Base-by-base conservation (phyloP, 2,888 invertebrate genomes). In the Heliconius ethilla region DNA sequence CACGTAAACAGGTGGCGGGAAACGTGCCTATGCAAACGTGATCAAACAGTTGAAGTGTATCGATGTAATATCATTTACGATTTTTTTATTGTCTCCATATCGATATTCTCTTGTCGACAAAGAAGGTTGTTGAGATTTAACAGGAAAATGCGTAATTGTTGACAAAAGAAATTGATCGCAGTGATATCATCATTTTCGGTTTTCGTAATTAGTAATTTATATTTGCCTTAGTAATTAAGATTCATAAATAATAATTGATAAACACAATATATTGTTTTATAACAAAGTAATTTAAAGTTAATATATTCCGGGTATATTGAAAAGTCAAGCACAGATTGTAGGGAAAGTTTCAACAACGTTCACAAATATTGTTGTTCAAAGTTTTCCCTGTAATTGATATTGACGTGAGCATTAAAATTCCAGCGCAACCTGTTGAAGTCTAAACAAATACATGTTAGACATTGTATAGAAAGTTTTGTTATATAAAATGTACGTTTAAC, bases 1-100 rank as follows among this genome's bases (percentile, higher is more conserved):
- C 80, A 82, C 73, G 82, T 86, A 87, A 89, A 89, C 86, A 85
- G 84, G 82, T 80, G 82, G 83, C 80, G 78, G 81, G 81, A 83
- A 78, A 81, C 73, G 78, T 79, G 79, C 81, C 74, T 75, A 79
- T 79, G 76, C 45, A 70, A 76, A 80, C 72, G 75, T 75, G 69
- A 78, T 74, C 33, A 55, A 70, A 72, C 55, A 51, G 70, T 78
- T 65, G 45, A 37, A 55, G 59, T 66, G 59, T 76, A 66, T 72
- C 33, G 59, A 59, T 51, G 51, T 27, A 70, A 63, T 70, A n/a
- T 59, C 5, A 33, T 15, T 70, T 66, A 25, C 25, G 33, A n/a
- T 33, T 33, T 59, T 70, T 62, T 74, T 37, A 37, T 11, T 74
- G 13, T 62, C 3, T 9, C 11, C 13, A 6, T 55, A 55, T 55